Conservation (phyloP, 2,113 vertebrate genomes). For the Astur gentilis region DNA sequence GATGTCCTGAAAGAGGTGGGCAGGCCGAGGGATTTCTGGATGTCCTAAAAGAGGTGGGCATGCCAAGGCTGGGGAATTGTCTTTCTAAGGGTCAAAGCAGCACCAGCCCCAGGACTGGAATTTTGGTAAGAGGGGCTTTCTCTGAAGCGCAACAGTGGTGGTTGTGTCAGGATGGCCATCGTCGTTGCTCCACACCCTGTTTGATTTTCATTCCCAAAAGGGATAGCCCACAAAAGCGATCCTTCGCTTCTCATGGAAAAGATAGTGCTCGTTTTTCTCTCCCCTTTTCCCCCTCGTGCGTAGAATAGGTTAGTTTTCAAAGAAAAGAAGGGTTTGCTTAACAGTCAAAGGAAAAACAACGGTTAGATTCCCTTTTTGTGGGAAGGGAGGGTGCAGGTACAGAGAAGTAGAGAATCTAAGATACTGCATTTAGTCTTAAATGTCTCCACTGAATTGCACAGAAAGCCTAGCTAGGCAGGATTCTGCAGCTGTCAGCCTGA, state of each 20-base stretch:
- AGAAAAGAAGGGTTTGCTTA: not conserved
- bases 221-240: not conserved
- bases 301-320: not conserved
- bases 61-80: not conserved
- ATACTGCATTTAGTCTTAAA: not conserved
- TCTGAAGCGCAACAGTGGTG: not conserved
- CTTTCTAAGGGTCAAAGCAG: not conserved
- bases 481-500: not conserved
- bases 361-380: not conserved
- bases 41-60: not conserved
- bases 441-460: not conserved
- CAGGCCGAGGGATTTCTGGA: not conserved
- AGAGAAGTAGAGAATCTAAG: not conserved
- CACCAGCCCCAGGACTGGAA: not conserved
- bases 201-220: not conserved
- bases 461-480: not conserved
- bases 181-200: not conserved
- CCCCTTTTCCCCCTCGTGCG: not conserved
- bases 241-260: not conserved
- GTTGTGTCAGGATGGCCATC: not conserved
- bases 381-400: not conserved
- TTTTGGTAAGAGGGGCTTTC: not conserved
- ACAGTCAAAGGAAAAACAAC: not conserved
- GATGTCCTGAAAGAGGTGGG: too few relatives aligned
- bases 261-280: rapidly evolving